Percentiles rank a stretch among this genome's conserved stretches.
phyloP scores from a whole-genome alignment of 2,888 invertebrate species.

The Cerceris rybyensis region DNA sequence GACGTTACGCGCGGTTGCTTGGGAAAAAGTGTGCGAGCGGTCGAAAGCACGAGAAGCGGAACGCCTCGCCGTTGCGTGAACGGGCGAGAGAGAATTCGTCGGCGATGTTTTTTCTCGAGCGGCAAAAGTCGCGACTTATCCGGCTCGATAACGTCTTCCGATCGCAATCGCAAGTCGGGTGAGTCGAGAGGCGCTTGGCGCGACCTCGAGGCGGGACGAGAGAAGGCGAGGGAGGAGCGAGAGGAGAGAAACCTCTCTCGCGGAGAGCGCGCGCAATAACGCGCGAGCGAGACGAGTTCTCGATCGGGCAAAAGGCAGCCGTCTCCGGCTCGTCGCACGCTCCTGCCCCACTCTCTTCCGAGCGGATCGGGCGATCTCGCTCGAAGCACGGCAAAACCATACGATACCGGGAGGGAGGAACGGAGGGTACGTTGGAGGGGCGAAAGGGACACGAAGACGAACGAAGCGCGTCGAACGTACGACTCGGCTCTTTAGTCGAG shows the following conservation, averaged over 20 bases:
- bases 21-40: too few species aligned
- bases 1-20: too few species aligned
- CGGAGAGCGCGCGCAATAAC: slow-evolving; percentile 57
- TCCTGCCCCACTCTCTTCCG: slow-evolving; percentile 29
- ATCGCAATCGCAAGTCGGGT: background rate
- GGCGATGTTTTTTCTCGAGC: too few species aligned
- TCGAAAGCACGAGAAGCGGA: too few species aligned
- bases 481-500: slow-evolving; percentile 63
- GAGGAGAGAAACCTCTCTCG: background rate
- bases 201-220: too few species aligned
- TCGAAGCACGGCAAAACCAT: slow-evolving; percentile 40
- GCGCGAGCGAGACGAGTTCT: slow-evolving; percentile 35
- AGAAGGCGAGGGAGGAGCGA: too few species aligned
- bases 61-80: too few species aligned
- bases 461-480: slow-evolving; percentile 65
- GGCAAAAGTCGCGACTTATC: background rate
- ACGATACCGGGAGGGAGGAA: slow-evolving; percentile 11
- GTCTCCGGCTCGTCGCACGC: slow-evolving; percentile 22
- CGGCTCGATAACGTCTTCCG: slow-evolving; percentile 4
- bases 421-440: slow-evolving; percentile 18
- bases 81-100: too few species aligned
- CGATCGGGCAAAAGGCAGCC: slow-evolving; percentile 43
- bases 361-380: slow-evolving; percentile 44
- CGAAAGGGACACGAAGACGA: slow-evolving; percentile 50
- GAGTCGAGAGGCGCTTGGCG: too few species aligned